Base-by-base conservation (phyloP, 2,888 invertebrate species). In the Fragum fragum region DNA sequence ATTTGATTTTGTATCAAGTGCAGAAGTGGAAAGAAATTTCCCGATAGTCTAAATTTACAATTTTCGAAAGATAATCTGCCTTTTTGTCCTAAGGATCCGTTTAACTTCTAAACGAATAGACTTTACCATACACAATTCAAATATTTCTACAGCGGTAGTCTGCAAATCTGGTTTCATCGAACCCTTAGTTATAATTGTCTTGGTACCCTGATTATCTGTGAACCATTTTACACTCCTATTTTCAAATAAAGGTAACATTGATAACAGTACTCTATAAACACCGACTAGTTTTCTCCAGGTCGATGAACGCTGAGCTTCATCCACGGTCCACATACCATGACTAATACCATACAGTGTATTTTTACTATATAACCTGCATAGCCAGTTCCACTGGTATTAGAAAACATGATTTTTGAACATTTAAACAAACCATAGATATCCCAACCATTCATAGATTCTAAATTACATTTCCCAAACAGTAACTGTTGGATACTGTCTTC, bases 81-180 rank as follows among this genome's bases (percentile, higher is more conserved):
- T 69, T 83, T 26, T 79, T 79, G 57, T 79, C 57, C 79, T 72
- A 29, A 79, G 79, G 59, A 83, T 74, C 79, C 83, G 79, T 72
- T 76, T 76, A 16, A 79, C 76, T 32, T 76, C 70, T 11, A 81
- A 47, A 55, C 0, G 42, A 11, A 76, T 55, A 21, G 76, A 74
- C 21, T 73, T 77, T 66, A 16, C 9, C 66, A 80, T 71, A 21
- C 80, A 80, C 14, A 76, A 29, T 16, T 42, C 16, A 57, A 68
- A 80, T 21, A 71, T 76, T n/a, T 61, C 23, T 14, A 47, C 1
- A 53, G 78, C 73, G 32, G 68, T 26, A 28, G 26, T 23, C 32
- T 78, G 78, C 18, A 78, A 53, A n/a, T 78, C 78, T n/a, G 11
- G 21, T 18, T 78, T 73, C 73, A 77, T 77, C 23, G 77, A 77